These are phyloP conservation scores for Megaceryle torquata DNA, from an alignment of 2,113 vertebrate species.

Conservation along the genomic window DNA sequence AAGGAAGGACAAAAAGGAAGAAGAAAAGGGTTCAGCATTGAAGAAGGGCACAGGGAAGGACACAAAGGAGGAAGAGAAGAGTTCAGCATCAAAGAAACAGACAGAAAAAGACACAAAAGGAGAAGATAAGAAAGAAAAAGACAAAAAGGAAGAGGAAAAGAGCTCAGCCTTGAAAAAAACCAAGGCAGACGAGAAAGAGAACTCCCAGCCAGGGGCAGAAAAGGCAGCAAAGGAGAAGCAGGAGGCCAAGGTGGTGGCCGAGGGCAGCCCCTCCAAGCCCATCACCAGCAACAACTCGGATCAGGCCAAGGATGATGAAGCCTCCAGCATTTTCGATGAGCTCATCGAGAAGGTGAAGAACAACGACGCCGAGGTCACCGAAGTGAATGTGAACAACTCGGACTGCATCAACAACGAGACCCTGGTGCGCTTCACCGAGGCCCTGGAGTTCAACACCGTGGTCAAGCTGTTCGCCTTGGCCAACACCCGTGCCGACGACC, in stretches of 20 bases:
- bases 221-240: not conserved
- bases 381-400: constrained; percentile 96
- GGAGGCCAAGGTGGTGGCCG: not conserved
- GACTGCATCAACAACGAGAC: constrained; percentile 94
- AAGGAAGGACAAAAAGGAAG: not conserved
- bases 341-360: constrained; percentile 85
- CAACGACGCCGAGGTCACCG: constrained; percentile 81
- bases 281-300: not conserved
- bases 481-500: constrained; percentile 93
- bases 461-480: constrained; percentile 88
- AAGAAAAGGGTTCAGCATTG: not conserved
- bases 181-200: not conserved
- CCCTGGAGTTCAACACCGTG: constrained; percentile 86
- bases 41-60: constrained; percentile 10
- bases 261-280: constrained; percentile 41
- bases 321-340: constrained; percentile 92
- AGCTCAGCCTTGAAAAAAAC: constrained; percentile 1
- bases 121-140: constrained; percentile 49
- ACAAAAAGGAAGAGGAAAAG: constrained; percentile 56
- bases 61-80: constrained; percentile 39
- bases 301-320: constrained; percentile 73
- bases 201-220: not conserved
- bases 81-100: not conserved
- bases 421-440: constrained; percentile 90
- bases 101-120: constrained; percentile 31